These are phyloP conservation scores for Glaucidium brasilianum DNA, from an alignment of 2,113 vertebrate genomes.

Conservation along the genomic window DNA sequence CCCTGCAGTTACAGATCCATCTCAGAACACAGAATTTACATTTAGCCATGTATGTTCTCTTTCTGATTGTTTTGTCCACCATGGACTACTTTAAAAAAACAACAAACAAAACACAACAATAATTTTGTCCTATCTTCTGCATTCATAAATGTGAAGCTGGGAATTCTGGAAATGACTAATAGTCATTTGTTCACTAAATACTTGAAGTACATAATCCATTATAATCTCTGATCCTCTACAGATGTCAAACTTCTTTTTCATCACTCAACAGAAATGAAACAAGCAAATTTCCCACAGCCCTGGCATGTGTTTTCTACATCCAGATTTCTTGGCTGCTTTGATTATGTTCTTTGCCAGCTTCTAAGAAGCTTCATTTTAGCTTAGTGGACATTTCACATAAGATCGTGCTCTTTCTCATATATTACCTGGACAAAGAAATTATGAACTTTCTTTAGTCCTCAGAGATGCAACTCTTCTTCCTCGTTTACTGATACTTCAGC, in stretches of 20 bases:
- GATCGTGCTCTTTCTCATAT: neutral
- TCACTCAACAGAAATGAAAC: neutral
- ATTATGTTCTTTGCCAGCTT: neutral
- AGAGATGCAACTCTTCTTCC: neutral
- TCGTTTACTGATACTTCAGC: neutral
- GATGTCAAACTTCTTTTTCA: neutral
- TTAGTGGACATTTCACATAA: neutral
- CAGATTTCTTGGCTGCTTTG: neutral
- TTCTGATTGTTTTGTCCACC: neutral
- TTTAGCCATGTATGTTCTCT: neutral
- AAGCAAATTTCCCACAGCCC: neutral
- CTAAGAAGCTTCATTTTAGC: neutral
- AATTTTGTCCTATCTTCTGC: neutral
- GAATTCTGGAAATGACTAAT: neutral
- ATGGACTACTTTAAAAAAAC: neutral
- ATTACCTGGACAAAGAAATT: neutral
- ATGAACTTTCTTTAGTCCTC: neutral
- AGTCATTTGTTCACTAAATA: neutral
- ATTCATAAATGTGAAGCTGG: neutral
- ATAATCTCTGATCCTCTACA: neutral
- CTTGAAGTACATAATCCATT: neutral
- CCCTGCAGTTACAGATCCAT: neutral
- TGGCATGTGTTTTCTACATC: neutral
- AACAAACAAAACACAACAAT: neutral
- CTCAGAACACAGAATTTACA: neutral